Conservation (phyloP, 2,797 vertebrate genomes). For the Darevskia mixta region DNA sequence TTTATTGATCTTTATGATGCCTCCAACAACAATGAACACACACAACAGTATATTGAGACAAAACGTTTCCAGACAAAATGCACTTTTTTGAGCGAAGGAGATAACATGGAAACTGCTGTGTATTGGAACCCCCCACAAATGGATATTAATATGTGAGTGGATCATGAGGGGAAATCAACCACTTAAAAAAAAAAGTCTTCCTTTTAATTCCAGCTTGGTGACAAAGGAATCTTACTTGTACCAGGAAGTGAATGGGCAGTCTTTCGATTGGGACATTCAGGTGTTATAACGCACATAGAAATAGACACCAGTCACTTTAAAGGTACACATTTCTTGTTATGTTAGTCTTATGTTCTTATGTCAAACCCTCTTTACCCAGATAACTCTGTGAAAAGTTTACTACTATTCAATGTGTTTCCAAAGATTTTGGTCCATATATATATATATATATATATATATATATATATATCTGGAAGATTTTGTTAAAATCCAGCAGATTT, state of each 20-base stretch:
- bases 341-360: background rate
- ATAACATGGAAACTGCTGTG: background rate
- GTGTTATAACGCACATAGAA: constrained; percentile 82
- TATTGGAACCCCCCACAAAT: background rate
- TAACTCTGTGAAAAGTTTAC: background rate
- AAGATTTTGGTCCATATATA: background rate
- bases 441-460: background rate
- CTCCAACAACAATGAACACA: background rate
- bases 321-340: constrained; percentile 75
- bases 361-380: background rate
- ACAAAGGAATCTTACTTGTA: constrained; percentile 80
- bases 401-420: background rate
- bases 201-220: constrained; percentile 74
- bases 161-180: background rate
- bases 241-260: constrained; percentile 86
- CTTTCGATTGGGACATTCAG: constrained; percentile 84
- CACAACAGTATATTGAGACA: too few species aligned
- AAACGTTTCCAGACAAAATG: background rate
- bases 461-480: too few species aligned
- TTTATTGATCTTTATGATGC: background rate
- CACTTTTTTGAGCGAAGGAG: background rate
- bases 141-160: background rate
- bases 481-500: background rate
- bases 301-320: constrained; percentile 88
- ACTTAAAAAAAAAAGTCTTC: background rate